Evolutionary conservation across 37 sponge, comb jelly and placozoan species (phyloP), one percentile per base, ranked within the genome.

Genomic region (Haliclona indistincta): DNA sequence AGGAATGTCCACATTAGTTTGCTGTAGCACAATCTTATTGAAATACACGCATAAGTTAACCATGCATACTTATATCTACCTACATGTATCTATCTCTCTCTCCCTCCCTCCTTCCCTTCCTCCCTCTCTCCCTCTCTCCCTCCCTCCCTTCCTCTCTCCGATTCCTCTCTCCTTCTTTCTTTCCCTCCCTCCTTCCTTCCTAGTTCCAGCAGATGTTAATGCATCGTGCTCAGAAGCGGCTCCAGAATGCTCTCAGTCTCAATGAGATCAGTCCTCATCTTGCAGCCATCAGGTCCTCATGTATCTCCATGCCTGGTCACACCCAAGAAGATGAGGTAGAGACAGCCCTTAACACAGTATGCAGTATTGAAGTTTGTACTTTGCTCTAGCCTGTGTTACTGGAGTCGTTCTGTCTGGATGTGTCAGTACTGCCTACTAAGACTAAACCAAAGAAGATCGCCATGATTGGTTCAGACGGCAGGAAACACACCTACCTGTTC

Each of bases 361-460:
- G 15, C 15, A n/a, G n/a, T n/a, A n/a, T n/a, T n/a, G n/a, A n/a
- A n/a, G 11, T 58, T n/a, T 58, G 6, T 6, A 25, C 60, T 25
- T 20, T 58, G 6, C 25, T 7, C 19, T 56, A 89, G 81, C 92
- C 92, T 2, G 83, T 91, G 44, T 77, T 83, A 2, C 55, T 91
- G 64, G 92, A 91, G 79, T 86, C 87, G 45, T 86, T 91, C 42
- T 72, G 79, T 26, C 84, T 91, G 32, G 99, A 98, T 29, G 91
- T 98, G 37, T 63, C 78, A 20, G 87, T 98, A 32, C 86, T 95
- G 8, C 99, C 99, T 26, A 98, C 99, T 26, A 98, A 98, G 81
- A 98, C 99, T 53, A 98, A 91, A 44, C 99, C 99, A 2, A 98
- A 98, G 86, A 98, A 98, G 82, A 91, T 98, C 55, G 82, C 85